phyloP scores from a whole-genome alignment of 1,140 invertebrate species.

The Drosophila paulistorum region DNA sequence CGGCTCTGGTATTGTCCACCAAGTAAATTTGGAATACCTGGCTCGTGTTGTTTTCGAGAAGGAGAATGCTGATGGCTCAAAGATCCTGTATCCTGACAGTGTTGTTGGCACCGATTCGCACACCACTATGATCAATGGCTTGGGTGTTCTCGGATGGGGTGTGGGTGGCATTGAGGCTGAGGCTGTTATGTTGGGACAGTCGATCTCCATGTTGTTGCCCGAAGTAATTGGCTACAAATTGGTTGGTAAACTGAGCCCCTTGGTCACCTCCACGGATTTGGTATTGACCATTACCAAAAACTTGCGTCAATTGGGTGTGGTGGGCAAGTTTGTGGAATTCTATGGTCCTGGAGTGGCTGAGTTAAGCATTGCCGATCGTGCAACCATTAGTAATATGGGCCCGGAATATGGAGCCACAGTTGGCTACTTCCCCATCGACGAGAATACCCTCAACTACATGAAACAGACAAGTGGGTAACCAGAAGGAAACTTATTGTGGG shows the following conservation, averaged over 20 bases:
- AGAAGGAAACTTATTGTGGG: neutral
- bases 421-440: conserved; percentile 97
- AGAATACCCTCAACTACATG: conserved; percentile 92
- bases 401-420: conserved; percentile 99
- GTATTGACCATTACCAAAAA: conserved; percentile 99
- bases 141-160: conserved; percentile 91
- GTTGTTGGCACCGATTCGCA: conserved; percentile 99
- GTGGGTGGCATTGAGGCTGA: conserved; percentile 91
- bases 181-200: conserved; percentile 96
- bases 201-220: conserved; percentile 97
- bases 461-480: conserved; percentile 91
- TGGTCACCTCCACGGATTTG: conserved; percentile 98
- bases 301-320: conserved; percentile 95
- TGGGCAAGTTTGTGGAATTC: conserved; percentile 99
- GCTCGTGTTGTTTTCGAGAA: conserved; percentile 96
- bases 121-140: conserved; percentile 99
- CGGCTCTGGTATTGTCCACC: conserved; percentile 98
- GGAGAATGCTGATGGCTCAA: conserved; percentile 77
- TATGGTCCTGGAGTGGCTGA: conserved; percentile 95
- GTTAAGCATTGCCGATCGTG: conserved; percentile 97
- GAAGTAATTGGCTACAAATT: conserved; percentile 98
- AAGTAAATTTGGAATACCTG: conserved; percentile 98
- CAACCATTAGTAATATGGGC: conserved; percentile 98
- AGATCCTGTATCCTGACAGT: conserved; percentile 94
- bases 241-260: conserved; percentile 90